Percentiles rank a stretch among this genome's conserved stretches.
These are phyloP conservation scores for Xerus rutilus DNA, from an alignment of 2,797 vertebrate species.

Conservation along the genomic window DNA sequence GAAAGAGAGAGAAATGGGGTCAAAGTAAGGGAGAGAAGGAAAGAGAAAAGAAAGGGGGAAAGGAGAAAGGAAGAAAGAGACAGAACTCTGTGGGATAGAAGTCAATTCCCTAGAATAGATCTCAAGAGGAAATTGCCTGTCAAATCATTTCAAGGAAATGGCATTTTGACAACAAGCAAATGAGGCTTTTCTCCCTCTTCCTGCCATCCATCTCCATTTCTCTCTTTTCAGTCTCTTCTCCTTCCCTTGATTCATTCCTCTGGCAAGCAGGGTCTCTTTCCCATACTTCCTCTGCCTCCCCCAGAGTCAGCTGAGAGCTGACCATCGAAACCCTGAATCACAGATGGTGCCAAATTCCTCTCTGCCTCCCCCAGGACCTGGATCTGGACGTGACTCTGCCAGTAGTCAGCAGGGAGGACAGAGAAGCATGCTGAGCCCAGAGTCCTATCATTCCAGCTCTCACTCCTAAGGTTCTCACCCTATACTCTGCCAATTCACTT, in stretches of 20 bases:
- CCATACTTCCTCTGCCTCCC: conserved; percentile 42
- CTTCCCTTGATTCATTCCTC: conserved; percentile 24
- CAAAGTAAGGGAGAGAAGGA: not conserved
- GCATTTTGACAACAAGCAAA: conserved; percentile 61
- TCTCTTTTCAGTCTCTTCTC: conserved; percentile 2
- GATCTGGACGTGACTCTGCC: conserved; percentile 57
- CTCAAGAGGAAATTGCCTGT: conserved; percentile 63
- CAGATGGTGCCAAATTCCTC: conserved; percentile 64
- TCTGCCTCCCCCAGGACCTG: conserved; percentile 26
- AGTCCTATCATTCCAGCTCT: not conserved
- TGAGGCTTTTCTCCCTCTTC: conserved; percentile 77
- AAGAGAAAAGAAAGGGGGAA: not conserved
- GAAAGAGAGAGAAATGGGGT: not conserved
- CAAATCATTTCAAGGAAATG: conserved; percentile 73
- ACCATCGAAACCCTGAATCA: conserved; percentile 41
- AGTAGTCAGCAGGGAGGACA: conserved; percentile 54
- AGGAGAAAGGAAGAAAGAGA: not conserved
- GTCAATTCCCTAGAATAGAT: conserved; percentile 31
- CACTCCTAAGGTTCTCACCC: not conserved
- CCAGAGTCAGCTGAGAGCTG: conserved; percentile 32
- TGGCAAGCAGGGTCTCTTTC: conserved; percentile 51
- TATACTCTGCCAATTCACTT: not conserved
- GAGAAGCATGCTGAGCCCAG: not conserved
- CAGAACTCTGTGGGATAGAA: not conserved
- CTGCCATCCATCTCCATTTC: conserved; percentile 73